These are phyloP conservation scores for Mus caroli DNA, from an alignment of 2,797 vertebrate genomes.

Conservation along the genomic window DNA sequence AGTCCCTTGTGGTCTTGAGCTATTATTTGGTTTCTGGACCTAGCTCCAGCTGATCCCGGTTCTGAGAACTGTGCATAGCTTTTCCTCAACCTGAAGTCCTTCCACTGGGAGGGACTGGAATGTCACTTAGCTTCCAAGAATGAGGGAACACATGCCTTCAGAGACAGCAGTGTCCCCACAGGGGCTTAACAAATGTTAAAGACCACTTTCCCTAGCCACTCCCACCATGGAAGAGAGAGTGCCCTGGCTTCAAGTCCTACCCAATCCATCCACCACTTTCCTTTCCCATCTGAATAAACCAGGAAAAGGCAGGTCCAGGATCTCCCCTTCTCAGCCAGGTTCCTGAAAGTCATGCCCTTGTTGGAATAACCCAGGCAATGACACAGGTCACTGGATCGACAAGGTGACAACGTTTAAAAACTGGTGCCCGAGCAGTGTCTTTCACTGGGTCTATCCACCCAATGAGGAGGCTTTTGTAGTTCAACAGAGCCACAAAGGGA, in stretches of 20 bases:
- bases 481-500: not conserved
- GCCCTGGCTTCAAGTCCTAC: not conserved
- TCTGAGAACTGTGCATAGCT: not conserved
- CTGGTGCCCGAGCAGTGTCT: not conserved
- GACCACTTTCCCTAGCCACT: not conserved
- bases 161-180: not conserved
- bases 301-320: not conserved
- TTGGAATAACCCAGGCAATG: not conserved
- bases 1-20: not conserved
- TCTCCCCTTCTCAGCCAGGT: not conserved
- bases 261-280: not conserved
- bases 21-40: constrained; percentile 27
- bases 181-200: not conserved
- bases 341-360: not conserved
- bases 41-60: not conserved
- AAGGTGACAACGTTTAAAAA: constrained; percentile 2
- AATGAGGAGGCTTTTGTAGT: not conserved
- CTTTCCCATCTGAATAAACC: not conserved
- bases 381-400: not conserved
- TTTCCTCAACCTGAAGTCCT: not conserved
- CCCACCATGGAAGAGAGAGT: not conserved
- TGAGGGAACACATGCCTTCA: not conserved
- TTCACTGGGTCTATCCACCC: not conserved
- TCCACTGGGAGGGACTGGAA: not conserved
- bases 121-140: not conserved